Evolutionary conservation across 2,113 vertebrate species (phyloP), one percentile per base, ranked within the genome.

Genomic region (Microtus ochrogaster): DNA sequence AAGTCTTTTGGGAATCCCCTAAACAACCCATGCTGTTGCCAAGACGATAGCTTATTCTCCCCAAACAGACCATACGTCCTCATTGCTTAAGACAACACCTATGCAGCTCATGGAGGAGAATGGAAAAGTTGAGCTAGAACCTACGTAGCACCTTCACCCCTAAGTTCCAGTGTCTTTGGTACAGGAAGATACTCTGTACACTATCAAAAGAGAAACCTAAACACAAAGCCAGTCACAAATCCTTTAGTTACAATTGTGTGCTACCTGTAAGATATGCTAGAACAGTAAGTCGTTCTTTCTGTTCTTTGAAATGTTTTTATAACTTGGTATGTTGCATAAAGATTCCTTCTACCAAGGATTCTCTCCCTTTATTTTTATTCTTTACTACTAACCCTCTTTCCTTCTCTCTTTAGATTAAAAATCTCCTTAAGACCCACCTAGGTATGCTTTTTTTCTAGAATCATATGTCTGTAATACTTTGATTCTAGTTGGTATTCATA

Each of bases 231-330:
- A 81, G 30, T 19, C 77, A 36, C 9, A 55, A 55, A 81, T 81
- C 49, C 33, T 55, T n/a, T 81, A 55, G 47, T 7, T 22, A n/a
- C 49, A 81, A n/a, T 81, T 33, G 19, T 22, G 28, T n/a, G 21
- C 10, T 81, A n/a, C 17, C 30, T 81, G 19, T 36, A 55, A 55
- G 19, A n/a, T 55, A 36, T 81, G 9, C 19, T n/a, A 81, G 33
- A 49, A 55, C 49, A 55, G 22, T 95, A 65, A 96, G 63, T 82
- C 30, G 17, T 90, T 30, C 14, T 84, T 94, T 90, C 41, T 92
- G 41, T 89, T 92, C 58, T 87, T 78, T 86, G 76, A 88, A 92
- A 94, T 79, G 33, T 39, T 92, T 33, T 79, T 95, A 77, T 28
- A 68, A 41, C 24, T 55, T 88, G 52, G 76, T 91, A 78, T 91